Evolutionary conservation across 2,797 vertebrate genomes (phyloP), one percentile per base, ranked within the genome.

Genomic region (Hippocampus kuda): DNA sequence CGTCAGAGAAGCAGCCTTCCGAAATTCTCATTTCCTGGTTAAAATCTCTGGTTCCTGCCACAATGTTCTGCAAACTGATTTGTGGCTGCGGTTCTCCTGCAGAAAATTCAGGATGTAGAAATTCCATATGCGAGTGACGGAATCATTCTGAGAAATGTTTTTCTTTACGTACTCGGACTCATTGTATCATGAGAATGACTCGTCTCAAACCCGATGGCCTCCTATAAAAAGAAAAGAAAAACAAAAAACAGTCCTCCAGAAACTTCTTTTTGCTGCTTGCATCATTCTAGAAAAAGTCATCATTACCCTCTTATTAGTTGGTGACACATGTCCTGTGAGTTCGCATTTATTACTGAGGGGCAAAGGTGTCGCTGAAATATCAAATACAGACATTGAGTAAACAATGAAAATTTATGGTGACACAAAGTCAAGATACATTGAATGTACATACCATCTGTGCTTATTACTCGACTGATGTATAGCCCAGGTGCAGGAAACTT

Each of bases 31-130:
- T 83, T 30, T 90, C 88, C 41, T 59, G 77, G 54, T 92, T 91
- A 73, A 93, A 93, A 72, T 87, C 72, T 24, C 71, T 78, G 53
- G 91, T 93, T 82, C 83, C 90, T 12, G 85, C 84, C 64, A 77
- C 26, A 74, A 93, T 74, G 15, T 87, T 86, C 10, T 82, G 73
- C 70, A 91, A 88, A 13, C 79, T 89, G 75, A 92, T 71, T 1
- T 51, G 12, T 22, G 67, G 34, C 0, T 75, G 65, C 15, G 68
- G 71, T 18, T 49, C 77, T 75, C 69, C 68, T 46, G 56, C 65
- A 75, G 61, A 0, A 1, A 46, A 46, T 13, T 13, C 12, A 12
- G 73, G 65, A 15, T 66, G 41, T 12, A 4, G 3, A 49, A 13
- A 62, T 41, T 10, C 41, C 8, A 15, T 5, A 11, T 42, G 1